Percentiles rank a stretch among this genome's conserved stretches.
These are phyloP conservation scores for Eremobia ochroleuca DNA, from an alignment of 2,888 invertebrate genomes.

Conservation along the genomic window DNA sequence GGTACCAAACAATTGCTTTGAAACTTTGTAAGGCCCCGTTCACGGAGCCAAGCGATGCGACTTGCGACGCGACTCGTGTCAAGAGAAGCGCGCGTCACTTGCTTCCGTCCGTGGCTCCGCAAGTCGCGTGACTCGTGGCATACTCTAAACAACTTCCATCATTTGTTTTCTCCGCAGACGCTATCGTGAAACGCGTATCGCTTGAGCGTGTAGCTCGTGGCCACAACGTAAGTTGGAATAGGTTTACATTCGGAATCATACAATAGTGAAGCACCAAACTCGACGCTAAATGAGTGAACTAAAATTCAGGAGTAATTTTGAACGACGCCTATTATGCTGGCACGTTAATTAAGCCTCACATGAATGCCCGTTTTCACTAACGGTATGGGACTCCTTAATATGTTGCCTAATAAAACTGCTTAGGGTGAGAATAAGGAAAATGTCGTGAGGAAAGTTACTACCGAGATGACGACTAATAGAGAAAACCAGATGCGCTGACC, in stretches of 20 bases:
- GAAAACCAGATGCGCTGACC: background rate
- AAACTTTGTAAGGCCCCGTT: background rate
- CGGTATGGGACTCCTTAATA: background rate
- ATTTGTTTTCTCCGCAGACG: background rate
- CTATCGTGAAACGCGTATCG: background rate
- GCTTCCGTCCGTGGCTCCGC: background rate
- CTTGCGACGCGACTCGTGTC: background rate
- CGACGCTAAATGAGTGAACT: background rate
- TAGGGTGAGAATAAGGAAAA: background rate
- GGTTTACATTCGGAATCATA: background rate
- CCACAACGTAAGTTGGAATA: background rate
- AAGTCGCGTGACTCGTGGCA: background rate
- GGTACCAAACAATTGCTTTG: conserved; percentile 23
- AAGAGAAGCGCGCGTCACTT: background rate
- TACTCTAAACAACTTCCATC: background rate
- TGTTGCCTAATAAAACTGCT: background rate
- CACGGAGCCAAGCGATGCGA: background rate
- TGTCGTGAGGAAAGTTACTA: background rate
- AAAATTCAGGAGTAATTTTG: background rate
- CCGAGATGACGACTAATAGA: background rate
- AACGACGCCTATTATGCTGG: background rate
- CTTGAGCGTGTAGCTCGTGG: background rate
- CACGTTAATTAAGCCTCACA: background rate
- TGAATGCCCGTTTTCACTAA: background rate
- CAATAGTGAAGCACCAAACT: background rate